Evolutionary conservation across 2,888 invertebrate species (phyloP), one percentile per base, ranked within the genome.

Genomic region (Dascillus cervinus): DNA sequence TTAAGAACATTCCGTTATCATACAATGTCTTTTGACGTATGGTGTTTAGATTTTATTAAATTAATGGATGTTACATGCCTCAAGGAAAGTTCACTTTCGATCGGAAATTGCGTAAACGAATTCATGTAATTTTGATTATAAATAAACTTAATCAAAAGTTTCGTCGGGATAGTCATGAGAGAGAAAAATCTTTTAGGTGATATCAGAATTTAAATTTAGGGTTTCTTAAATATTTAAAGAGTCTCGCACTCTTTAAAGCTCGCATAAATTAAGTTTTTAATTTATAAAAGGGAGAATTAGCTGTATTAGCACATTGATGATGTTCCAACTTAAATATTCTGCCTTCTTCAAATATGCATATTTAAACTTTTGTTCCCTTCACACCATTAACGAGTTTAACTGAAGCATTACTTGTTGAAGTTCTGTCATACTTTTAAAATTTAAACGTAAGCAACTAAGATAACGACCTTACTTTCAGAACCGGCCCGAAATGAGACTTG

Each of bases 261-360:
- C 15, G 29, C 22, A 29, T 29, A 29, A 22, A 29, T 29, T 29
- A 19, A 13, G 22, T 23, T 14, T 20, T 29, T 23, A 22, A 28
- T 29, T 22, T 23, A 23, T 29, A 29, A 29, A 29, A 29, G 29
- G 13, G 23, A 29, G 23, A 29, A 29, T 29, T 29, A 29, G 23
- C 29, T 22, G 17, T 29, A 29, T 29, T 29, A 29, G 29, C 29
- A 29, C 23, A 29, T 29, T 29, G 29, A 29, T 29, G 29, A 29
- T 29, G 22, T 29, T 29, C 17, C 21, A 17, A 29, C 22, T 22
- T 29, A 29, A 29, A 29, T 29, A 29, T 29, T 29, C 29, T 29
- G 23, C 22, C 23, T 29, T 23, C 14, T 14, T 29, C 28, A 29
- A 29, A 29, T 65, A 37, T 40, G 37, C 40, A 40, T 37, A 39